Conservation (phyloP, 2,113 vertebrate genomes). For the Struthio camelus region DNA sequence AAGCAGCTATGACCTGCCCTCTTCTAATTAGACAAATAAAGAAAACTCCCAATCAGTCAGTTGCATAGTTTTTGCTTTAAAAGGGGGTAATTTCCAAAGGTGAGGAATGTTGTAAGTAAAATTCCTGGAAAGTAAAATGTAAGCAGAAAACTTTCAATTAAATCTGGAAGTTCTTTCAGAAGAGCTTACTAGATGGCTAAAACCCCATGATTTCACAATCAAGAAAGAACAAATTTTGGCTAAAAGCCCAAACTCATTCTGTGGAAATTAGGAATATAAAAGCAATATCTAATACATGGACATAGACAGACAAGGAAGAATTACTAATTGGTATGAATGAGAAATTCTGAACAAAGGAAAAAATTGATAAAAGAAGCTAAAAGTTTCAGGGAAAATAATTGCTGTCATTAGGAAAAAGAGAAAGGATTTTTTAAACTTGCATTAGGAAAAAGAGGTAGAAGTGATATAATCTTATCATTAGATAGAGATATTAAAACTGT, state of each 20-base stretch:
- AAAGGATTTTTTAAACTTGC: background rate
- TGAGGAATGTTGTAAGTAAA: background rate
- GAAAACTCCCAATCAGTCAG: background rate
- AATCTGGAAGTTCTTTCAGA: background rate
- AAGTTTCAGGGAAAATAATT: background rate
- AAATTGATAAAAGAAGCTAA: background rate
- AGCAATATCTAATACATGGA: background rate
- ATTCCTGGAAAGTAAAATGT: constrained; percentile 12
- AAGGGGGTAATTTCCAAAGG: background rate
- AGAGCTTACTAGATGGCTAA: constrained; percentile 12
- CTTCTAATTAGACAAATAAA: background rate
- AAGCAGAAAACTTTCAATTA: constrained; percentile 5
- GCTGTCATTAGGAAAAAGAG: background rate
- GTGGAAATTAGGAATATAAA: background rate
- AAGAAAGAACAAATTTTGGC: constrained; percentile 15
- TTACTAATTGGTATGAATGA: background rate
- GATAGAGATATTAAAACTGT: background rate
- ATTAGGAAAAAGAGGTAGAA: background rate
- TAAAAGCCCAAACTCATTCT: background rate
- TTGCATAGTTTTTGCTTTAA: background rate
- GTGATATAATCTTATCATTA: background rate
- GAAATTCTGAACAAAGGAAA: background rate
- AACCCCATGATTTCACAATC: background rate
- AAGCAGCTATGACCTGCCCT: background rate
- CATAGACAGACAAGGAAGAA: background rate